These are phyloP conservation scores for Margaritifera margaritifera DNA, from an alignment of 2,888 invertebrate species.

Conservation along the genomic window DNA sequence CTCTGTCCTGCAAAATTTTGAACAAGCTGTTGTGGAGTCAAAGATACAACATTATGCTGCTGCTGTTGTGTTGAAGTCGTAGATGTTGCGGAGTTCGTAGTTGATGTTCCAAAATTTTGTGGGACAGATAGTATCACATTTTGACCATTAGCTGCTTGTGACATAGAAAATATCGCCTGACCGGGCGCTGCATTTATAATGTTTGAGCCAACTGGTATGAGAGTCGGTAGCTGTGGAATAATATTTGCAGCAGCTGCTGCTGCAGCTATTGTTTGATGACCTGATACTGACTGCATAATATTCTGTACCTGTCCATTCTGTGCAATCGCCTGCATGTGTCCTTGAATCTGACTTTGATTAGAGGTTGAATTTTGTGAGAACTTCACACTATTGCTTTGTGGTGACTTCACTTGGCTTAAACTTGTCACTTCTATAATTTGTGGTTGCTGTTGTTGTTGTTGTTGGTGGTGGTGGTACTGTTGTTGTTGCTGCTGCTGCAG, in stretches of 20 bases:
- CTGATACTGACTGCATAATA: conserved; percentile 5
- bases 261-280: conserved; percentile 44
- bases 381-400: conserved; percentile 1
- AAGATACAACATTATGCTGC: conserved; percentile 31
- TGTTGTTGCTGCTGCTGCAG: conserved; percentile 12
- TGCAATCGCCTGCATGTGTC: no score
- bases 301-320: no score
- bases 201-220: conserved; percentile 45
- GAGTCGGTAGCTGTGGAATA: conserved; percentile 47
- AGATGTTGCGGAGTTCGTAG: conserved; percentile 43
- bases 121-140: conserved; percentile 45
- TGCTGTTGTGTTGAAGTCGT: conserved; percentile 49
- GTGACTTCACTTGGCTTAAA: conserved; percentile 1
- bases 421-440: conserved; percentile 8
- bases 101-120: conserved; percentile 32
- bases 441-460: conserved; percentile 20
- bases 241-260: conserved; percentile 45
- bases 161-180: conserved; percentile 48
- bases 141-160: conserved; percentile 35
- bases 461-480: conserved; percentile 15
- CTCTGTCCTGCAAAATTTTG: conserved; percentile 52
- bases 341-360: no score
- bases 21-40: conserved; percentile 52
- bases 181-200: conserved; percentile 48
- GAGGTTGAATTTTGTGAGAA: not conserved